Base-by-base conservation (phyloP, 2,888 invertebrate species). In the Altica lythri region DNA sequence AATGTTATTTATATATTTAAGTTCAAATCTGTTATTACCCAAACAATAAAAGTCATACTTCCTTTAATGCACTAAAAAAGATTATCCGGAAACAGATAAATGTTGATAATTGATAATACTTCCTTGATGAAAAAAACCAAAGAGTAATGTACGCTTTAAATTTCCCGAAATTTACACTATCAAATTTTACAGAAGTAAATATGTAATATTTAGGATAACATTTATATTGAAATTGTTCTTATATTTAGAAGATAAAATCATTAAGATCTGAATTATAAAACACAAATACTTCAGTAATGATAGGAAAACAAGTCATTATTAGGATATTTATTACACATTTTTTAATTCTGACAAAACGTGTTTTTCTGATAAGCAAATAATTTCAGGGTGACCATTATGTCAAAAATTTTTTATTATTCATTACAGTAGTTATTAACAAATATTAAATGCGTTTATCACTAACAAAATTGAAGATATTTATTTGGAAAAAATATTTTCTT, bases 21-120 rank as follows among this genome's bases (percentile, higher is more conserved):
- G 8, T 27, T 27, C 2, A 29, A 29, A 29, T 29, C 29, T 30
- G 13, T 8, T 30, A 13, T 30, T 13, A 34, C 16, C 14, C 12
- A 14, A 16, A 14, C 34, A 34, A 34, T 13, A 34, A 6, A 9
- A 34, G 34, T 34, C 14, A 16, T 13, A 34, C 34, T 34, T 34
- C 34, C 34, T 34, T 34, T 16, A 34, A 13, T 34, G 10, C 2
- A 4, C 13, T n/a, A 10, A 16, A 34, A 34, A 14, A 1, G 9
- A 9, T 34, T 34, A 6, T 34, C 13, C 34, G 34, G 34, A 34
- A 34, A 34, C 9, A 34, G 34, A 34, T 34, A 34, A 34, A 5
- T 16, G 16, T 16, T 14, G 34, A 34, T 34, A 14, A 9, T 34
- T 5, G 16, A 16, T 34, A n/a, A n/a, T n/a, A n/a, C n/a, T n/a